Conservation (phyloP, 2,113 vertebrate species). For the Leptobrachium ailaonicum region DNA sequence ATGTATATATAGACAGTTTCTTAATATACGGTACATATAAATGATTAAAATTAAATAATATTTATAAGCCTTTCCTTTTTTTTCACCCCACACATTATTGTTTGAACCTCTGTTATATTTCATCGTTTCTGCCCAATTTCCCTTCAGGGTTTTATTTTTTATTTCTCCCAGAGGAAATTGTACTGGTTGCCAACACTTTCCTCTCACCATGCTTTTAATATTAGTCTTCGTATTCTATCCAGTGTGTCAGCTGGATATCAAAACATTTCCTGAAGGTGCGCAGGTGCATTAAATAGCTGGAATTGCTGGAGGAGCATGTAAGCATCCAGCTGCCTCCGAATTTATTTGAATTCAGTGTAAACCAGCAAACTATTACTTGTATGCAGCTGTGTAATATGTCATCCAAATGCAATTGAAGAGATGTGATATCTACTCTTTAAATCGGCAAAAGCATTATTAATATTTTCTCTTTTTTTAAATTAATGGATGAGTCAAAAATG, state of each 20-base stretch:
- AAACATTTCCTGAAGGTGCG: slow-evolving; percentile 51
- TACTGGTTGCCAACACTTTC: slow-evolving; percentile 43
- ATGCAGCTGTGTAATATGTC: slow-evolving; percentile 24
- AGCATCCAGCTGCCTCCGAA: slow-evolving; percentile 49
- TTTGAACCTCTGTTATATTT: slow-evolving; percentile 28
- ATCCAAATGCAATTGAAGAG: slow-evolving; percentile 30
- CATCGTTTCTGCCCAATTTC: slow-evolving; percentile 45
- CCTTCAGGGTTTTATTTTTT: slow-evolving; percentile 14
- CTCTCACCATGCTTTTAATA: slow-evolving; percentile 29
- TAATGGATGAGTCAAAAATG: no score
- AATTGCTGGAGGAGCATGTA: slow-evolving; percentile 45
- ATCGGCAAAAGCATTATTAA: no score
- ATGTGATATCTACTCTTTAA: no score
- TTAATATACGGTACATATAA: no score
- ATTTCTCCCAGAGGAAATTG: slow-evolving; percentile 28
- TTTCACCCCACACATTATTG: background rate
- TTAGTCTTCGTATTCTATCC: slow-evolving; percentile 47
- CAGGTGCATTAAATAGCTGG: slow-evolving; percentile 50
- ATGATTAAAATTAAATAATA: no score
- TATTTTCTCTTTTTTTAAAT: no score
- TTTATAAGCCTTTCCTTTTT: no score
- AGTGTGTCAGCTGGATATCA: slow-evolving; percentile 44
- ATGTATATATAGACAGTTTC: no score
- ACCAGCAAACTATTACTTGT: slow-evolving; percentile 44
- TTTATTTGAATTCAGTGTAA: slow-evolving; percentile 48